A percentile compares a stretch with the other conserved stretches of the same genome.
These are phyloP conservation scores for Paramuricea clavata DNA, from an alignment of 92 coral and sea anemone species.

Conservation along the genomic window DNA sequence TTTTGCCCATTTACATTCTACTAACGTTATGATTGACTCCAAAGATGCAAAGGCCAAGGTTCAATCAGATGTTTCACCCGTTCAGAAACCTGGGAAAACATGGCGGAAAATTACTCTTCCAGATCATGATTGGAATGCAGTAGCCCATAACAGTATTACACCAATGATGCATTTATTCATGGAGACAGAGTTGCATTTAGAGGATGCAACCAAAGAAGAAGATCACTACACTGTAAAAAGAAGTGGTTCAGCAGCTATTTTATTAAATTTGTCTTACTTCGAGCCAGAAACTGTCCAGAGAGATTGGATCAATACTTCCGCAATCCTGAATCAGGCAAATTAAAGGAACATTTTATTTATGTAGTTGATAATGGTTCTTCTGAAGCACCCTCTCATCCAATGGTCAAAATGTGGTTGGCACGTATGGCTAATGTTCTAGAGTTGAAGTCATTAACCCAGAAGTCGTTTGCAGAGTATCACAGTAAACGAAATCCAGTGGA, in stretches of 20 bases:
- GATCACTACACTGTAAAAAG: slow-evolving; percentile 46
- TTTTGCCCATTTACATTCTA: not conserved
- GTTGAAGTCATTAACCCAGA: slow-evolving; percentile 42
- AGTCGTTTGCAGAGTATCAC: slow-evolving; percentile 64
- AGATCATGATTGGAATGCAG: slow-evolving; percentile 70
- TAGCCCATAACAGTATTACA: slow-evolving; percentile 62
- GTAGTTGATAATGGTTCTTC: slow-evolving; percentile 82
- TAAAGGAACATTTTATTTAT: slow-evolving; percentile 70
- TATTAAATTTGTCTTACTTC: slow-evolving; percentile 55
- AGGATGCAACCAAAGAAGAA: slow-evolving; percentile 27
- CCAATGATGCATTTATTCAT: slow-evolving; percentile 78
- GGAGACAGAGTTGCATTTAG: slow-evolving; percentile 45
- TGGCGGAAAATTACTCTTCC: slow-evolving; percentile 66
- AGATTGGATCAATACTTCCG: slow-evolving; percentile 61
- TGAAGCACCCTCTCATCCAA: slow-evolving; percentile 46
- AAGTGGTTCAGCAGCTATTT: slow-evolving; percentile 71
- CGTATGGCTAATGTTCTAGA: slow-evolving; percentile 34
- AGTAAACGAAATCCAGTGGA: slow-evolving; percentile 70
- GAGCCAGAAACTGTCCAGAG: slow-evolving; percentile 69
- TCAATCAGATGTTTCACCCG: slow-evolving; percentile 68
- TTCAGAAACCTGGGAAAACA: slow-evolving; percentile 77
- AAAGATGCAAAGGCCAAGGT: slow-evolving; percentile 80
- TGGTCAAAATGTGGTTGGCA: slow-evolving; percentile 68
- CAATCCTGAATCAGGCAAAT: slow-evolving; percentile 65
- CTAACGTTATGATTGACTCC: slow-evolving; percentile 56